Percentiles rank a stretch among this genome's conserved stretches.
phyloP scores from a whole-genome alignment of 37 sponge, comb jelly and placozoan species.

The Corticium candelabrum region DNA sequence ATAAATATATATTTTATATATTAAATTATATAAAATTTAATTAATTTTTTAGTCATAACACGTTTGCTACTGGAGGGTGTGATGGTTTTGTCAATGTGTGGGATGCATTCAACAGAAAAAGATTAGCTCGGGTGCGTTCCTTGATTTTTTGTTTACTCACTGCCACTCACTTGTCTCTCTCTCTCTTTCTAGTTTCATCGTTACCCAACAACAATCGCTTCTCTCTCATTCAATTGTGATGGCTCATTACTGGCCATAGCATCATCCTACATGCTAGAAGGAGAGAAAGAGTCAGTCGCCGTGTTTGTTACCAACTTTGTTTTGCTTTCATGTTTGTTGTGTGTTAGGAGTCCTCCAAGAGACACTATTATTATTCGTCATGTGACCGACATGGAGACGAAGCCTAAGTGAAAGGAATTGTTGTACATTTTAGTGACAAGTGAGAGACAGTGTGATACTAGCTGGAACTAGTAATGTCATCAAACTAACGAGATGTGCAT shows the following conservation, averaged over 20 bases:
- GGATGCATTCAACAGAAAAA: constrained; percentile 97
- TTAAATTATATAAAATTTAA: neutral
- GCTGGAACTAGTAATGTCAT: no score
- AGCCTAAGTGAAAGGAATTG: no score
- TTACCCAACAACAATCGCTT: constrained; percentile 70
- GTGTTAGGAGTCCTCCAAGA: no score
- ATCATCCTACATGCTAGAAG: constrained; percentile 42
- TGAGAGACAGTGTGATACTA: no score
- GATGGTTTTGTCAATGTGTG: constrained; percentile 98
- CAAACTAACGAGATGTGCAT: no score
- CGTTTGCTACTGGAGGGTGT: constrained; percentile 92
- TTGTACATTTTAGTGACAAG: no score
- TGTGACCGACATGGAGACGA: no score
- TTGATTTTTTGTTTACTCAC: neutral
- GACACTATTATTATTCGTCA: no score
- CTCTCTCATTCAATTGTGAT: constrained; percentile 79
- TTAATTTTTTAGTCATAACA: constrained; percentile 47
- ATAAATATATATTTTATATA: no score
- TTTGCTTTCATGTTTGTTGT: no score
- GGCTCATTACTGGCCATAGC: constrained; percentile 92
- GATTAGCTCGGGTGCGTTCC: constrained; percentile 30
- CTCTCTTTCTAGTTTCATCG: constrained; percentile 78
- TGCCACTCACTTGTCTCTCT: neutral
- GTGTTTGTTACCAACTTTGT: no score
- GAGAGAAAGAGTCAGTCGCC: constrained; percentile 44